Evolutionary conservation across 2,888 invertebrate species (phyloP).

Genomic region (Noctua fimbriata): DNA sequence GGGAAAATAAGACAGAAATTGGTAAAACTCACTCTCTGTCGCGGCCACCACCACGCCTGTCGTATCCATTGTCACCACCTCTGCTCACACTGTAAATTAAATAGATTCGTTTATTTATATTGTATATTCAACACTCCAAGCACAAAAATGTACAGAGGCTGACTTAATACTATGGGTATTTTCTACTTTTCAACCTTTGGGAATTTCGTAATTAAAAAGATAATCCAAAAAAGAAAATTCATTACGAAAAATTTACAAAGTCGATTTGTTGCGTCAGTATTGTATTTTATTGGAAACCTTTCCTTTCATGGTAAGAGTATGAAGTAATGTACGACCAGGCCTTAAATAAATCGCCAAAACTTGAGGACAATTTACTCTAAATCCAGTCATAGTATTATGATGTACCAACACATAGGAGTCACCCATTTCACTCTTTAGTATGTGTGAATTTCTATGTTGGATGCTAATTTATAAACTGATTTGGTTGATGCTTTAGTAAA

Average conservation of each 20-base stretch:
- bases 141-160: background rate
- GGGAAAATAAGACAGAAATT: background rate
- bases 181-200: background rate
- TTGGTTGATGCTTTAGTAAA: background rate
- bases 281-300: background rate
- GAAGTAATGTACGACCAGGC: conserved; percentile 81
- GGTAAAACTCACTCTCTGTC: conserved; percentile 90
- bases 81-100: conserved; percentile 81
- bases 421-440: conserved; percentile 57
- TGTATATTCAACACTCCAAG: background rate
- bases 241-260: background rate
- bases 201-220: background rate
- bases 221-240: background rate
- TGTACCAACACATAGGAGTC: conserved; percentile 81
- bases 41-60: conserved; percentile 78
- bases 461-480: background rate
- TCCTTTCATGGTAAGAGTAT: background rate
- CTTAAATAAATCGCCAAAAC: conserved; percentile 81
- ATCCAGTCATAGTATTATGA: conserved; percentile 73
- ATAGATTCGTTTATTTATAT: background rate
- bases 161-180: background rate
- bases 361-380: conserved; percentile 81
- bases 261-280: background rate
- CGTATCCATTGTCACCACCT: conserved; percentile 89
- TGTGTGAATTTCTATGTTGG: conserved; percentile 76